Conservation (phyloP, 2,888 invertebrate genomes). For the Oxystoma pomonae region DNA sequence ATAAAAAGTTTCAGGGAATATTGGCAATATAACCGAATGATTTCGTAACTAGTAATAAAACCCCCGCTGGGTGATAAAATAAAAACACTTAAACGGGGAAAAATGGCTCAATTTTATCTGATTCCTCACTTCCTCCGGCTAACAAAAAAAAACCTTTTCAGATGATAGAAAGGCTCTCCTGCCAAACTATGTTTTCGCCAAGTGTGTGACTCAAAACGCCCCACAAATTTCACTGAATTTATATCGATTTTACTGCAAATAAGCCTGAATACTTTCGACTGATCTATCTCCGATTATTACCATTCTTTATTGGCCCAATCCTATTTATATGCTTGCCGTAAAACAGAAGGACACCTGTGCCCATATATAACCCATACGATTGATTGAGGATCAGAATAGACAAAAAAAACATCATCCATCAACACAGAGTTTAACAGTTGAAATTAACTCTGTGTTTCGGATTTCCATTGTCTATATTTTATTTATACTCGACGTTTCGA, state of each 20-base stretch:
- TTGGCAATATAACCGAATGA: conserved; percentile 3
- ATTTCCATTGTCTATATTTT: too few relatives aligned
- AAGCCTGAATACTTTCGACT: conserved; percentile 33
- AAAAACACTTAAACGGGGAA: conserved; percentile 26
- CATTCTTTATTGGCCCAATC: too few relatives aligned
- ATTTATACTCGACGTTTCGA: too few relatives aligned
- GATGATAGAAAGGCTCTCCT: conserved; percentile 1
- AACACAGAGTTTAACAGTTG: too few relatives aligned
- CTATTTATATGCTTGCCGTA: too few relatives aligned
- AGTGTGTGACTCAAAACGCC: conserved; percentile 29
- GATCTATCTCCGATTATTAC: too few relatives aligned
- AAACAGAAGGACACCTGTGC: too few relatives aligned
- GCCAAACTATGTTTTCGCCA: conserved; percentile 16
- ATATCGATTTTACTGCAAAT: conserved; percentile 45
- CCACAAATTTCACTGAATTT: conserved; percentile 42
- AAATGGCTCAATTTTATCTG: conserved; percentile 35
- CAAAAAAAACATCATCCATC: too few relatives aligned
- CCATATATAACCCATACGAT: too few relatives aligned
- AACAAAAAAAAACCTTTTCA: conserved; percentile 30
- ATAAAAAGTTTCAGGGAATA: conserved; percentile 1
- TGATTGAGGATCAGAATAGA: too few relatives aligned
- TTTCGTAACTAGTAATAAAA: conserved; percentile 4
- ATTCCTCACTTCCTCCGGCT: conserved; percentile 33
- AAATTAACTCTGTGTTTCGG: too few relatives aligned
- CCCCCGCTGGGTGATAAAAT: conserved; percentile 6